phyloP scores from a whole-genome alignment of 1,140 invertebrate species.

The Heliconius himera region DNA sequence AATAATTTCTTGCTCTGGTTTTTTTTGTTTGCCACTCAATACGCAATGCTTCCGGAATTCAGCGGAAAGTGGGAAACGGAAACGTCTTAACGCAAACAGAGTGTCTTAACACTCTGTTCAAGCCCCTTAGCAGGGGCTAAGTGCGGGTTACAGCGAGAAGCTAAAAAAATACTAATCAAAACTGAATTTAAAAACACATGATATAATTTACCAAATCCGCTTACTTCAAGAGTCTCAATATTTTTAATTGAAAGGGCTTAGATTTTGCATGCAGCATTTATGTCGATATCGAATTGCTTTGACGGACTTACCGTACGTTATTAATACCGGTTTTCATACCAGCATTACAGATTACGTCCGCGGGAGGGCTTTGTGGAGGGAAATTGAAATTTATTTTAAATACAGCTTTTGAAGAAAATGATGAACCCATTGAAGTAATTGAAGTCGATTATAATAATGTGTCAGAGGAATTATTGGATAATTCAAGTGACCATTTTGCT shows the following conservation, averaged over 20 bases:
- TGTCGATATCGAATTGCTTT: constrained; percentile 18
- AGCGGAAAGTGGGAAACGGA: too few relatives aligned
- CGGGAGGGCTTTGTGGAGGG: constrained; percentile 25
- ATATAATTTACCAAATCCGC: constrained; percentile 23
- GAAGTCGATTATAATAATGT: background rate
- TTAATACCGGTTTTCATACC: constrained; percentile 55
- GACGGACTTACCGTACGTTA: constrained; percentile 33
- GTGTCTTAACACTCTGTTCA: too few relatives aligned
- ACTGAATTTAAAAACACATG: constrained; percentile 1
- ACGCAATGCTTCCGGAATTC: too few relatives aligned
- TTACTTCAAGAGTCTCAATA: constrained; percentile 27
- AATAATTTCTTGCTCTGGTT: too few relatives aligned
- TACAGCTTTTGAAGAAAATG: constrained; percentile 33
- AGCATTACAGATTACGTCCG: constrained; percentile 44
- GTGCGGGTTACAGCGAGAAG: too few relatives aligned
- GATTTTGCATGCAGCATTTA: constrained; percentile 16
- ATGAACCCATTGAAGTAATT: constrained; percentile 8
- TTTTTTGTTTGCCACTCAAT: too few relatives aligned
- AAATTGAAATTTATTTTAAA: constrained; percentile 41
- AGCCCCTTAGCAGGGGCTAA: too few relatives aligned
- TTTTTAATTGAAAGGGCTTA: constrained; percentile 30
- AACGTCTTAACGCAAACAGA: too few relatives aligned
- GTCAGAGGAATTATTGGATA: background rate
- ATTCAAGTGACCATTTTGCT: background rate
- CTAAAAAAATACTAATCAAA: constrained; percentile 5